A percentile compares a stretch with the other conserved stretches of the same genome.
phyloP scores from a whole-genome alignment of 1,140 invertebrate genomes.

The Aplysia californica region DNA sequence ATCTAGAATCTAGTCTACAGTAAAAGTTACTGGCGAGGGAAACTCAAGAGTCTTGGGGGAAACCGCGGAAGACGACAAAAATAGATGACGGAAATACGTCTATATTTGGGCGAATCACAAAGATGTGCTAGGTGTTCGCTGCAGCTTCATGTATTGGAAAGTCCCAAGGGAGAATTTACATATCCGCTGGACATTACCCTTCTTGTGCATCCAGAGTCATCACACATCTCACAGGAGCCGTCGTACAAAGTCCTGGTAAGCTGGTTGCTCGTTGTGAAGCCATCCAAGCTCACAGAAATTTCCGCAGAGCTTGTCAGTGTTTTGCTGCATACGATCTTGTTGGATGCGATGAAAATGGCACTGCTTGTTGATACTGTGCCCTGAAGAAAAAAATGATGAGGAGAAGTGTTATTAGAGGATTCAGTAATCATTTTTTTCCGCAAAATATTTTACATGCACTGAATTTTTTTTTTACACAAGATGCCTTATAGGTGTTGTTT shows the following conservation, averaged over 20 bases:
- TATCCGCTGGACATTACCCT: no score
- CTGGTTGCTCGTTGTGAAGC: neutral
- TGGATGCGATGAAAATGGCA: constrained; percentile 23
- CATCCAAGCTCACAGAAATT: constrained; percentile 24
- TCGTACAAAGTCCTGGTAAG: constrained; percentile 17
- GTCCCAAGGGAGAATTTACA: no score
- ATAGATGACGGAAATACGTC: no score
- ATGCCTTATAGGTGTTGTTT: no score
- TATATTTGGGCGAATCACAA: no score
- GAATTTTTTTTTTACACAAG: no score
- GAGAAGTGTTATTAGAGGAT: neutral
- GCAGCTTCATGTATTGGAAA: no score
- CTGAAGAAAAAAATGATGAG: neutral
- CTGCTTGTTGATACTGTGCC: neutral
- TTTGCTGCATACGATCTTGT: constrained; percentile 15
- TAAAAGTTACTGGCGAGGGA: no score
- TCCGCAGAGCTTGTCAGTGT: constrained; percentile 4
- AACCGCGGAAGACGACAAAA: no score
- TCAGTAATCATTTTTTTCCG: neutral
- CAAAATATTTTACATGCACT: neutral
- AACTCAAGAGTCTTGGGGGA: no score
- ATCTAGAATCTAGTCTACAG: no score
- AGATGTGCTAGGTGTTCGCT: no score
- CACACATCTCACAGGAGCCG: constrained; percentile 25
- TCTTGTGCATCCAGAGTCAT: constrained; percentile 18